Conservation (phyloP, 2,113 vertebrate genomes). For the Bos indicus region DNA sequence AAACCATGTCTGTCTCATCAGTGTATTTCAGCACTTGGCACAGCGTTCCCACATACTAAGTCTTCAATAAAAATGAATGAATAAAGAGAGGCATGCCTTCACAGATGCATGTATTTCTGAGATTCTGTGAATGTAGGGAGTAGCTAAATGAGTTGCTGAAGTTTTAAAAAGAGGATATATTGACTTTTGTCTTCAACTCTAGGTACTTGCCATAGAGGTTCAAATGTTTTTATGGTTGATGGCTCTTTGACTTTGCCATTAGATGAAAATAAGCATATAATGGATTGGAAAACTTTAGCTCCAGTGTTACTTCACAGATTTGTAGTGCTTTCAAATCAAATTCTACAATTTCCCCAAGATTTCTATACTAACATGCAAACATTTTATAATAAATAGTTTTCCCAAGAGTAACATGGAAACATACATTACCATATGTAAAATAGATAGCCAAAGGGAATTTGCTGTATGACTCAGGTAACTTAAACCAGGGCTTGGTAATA, state of each 20-base stretch:
- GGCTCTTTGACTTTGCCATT: neutral
- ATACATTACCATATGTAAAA: neutral
- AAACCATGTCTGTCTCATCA: neutral
- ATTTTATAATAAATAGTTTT: neutral
- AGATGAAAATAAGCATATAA: neutral
- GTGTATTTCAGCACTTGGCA: neutral
- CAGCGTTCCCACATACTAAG: neutral
- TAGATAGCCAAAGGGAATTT: neutral
- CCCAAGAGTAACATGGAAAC: neutral
- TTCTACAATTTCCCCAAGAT: neutral
- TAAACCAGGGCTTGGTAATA: neutral
- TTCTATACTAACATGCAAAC: neutral
- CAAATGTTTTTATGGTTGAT: neutral
- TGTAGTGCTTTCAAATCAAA: constrained; percentile 13
- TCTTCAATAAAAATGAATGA: neutral
- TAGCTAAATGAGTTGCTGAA: neutral
- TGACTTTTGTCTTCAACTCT: neutral
- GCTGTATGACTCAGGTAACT: neutral
- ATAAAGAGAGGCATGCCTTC: neutral
- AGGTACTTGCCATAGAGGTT: neutral
- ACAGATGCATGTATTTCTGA: neutral
- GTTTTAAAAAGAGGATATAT: neutral
- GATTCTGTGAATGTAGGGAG: neutral
- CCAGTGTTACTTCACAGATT: neutral
- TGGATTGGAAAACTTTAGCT: neutral